These are phyloP conservation scores for Mus spicilegus DNA, from an alignment of 2,113 vertebrate genomes.

Conservation along the genomic window DNA sequence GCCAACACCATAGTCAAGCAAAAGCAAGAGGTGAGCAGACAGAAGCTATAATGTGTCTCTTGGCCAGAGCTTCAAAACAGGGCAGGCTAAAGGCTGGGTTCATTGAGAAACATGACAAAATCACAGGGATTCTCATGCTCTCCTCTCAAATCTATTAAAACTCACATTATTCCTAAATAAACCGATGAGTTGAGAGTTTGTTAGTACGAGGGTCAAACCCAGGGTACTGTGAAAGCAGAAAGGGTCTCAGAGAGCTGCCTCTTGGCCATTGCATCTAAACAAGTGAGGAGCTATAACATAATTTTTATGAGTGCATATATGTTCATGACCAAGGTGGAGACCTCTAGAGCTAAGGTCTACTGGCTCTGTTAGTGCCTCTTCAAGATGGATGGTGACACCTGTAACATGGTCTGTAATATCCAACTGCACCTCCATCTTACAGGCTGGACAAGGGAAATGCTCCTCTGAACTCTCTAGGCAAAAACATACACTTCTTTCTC, in stretches of 20 bases:
- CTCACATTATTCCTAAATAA: background rate
- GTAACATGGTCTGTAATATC: fast-evolving
- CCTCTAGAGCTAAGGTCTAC: background rate
- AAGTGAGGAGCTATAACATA: background rate
- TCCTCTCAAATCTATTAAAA: background rate
- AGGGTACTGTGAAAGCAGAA: background rate
- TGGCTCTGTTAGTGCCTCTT: background rate
- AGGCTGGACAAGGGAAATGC: background rate
- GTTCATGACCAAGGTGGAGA: background rate
- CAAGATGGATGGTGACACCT: background rate
- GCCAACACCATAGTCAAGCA: background rate
- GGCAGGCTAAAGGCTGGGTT: background rate
- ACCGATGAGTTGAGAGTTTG: background rate
- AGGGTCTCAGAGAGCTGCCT: background rate
- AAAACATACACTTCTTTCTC: background rate
- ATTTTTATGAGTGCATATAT: background rate
- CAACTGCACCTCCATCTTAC: background rate
- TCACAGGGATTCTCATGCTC: background rate
- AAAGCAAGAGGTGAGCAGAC: background rate
- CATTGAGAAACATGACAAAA: too few species aligned
- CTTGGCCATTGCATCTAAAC: background rate
- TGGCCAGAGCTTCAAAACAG: background rate
- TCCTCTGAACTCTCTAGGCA: background rate
- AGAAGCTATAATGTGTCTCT: background rate
- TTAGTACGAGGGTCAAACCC: background rate